phyloP scores from a whole-genome alignment of 2,888 invertebrate genomes.

The Chouioia cunea region DNA sequence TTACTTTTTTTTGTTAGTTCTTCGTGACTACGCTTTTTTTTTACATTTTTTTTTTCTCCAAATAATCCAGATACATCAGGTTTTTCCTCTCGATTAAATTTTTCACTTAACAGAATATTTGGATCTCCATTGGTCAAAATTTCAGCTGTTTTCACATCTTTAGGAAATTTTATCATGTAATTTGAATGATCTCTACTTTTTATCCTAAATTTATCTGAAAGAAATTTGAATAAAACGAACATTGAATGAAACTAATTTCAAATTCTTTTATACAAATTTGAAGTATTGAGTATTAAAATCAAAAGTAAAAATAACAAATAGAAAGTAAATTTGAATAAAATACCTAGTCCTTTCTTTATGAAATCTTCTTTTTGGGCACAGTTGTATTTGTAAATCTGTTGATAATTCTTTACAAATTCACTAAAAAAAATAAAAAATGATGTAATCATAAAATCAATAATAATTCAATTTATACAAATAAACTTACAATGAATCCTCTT shows the following conservation, averaged over 20 bases:
- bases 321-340: constrained; percentile 60
- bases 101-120: constrained; percentile 76
- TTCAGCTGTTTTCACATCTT: constrained; percentile 82
- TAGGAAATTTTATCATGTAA: constrained; percentile 84
- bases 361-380: constrained; percentile 84
- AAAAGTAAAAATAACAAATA: too few species aligned
- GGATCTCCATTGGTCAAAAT: constrained; percentile 79
- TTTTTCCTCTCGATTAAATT: constrained; percentile 71
- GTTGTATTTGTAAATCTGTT: constrained; percentile 82
- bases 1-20: constrained; percentile 25
- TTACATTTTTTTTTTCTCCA: constrained; percentile 70
- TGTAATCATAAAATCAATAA: neutral
- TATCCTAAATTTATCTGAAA: constrained; percentile 74
- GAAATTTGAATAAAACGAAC: constrained; percentile 30
- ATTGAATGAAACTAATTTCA: constrained; percentile 5
- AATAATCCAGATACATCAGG: constrained; percentile 71
- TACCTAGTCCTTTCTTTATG: constrained; percentile 86
- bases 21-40: constrained; percentile 51
- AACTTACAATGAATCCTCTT: constrained; percentile 85
- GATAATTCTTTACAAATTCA: constrained; percentile 81
- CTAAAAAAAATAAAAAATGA: constrained; percentile 72
- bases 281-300: constrained; percentile 3
- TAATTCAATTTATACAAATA: neutral
- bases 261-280: neutral
- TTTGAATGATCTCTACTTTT: constrained; percentile 72